A percentile compares a stretch with the other conserved stretches of the same genome.
Evolutionary conservation across 2,113 vertebrate genomes (phyloP).

Genomic region (Hyperoodon ampullatus): DNA sequence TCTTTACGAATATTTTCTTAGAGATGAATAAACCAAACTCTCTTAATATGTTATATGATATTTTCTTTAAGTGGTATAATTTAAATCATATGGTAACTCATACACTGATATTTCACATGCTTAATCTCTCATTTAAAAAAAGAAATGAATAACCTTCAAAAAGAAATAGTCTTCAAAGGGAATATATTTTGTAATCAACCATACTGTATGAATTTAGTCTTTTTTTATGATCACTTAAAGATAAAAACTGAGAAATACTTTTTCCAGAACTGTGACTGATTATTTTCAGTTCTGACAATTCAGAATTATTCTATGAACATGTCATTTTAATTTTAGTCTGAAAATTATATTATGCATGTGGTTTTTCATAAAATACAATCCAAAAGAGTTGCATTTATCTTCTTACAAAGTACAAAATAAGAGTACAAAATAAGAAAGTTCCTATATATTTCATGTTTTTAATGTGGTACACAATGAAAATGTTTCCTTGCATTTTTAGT

Average conservation of each 20-base stretch:
- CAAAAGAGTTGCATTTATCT: background rate
- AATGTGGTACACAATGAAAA: background rate
- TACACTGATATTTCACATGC: background rate
- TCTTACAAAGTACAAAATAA: background rate
- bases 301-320: background rate
- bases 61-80: conserved; percentile 4
- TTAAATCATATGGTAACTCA: background rate
- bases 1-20: background rate
- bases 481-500: background rate
- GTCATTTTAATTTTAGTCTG: conserved; percentile 39
- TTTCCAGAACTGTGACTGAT: background rate
- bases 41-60: background rate
- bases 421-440: background rate
- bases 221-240: background rate
- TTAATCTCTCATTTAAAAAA: conserved; percentile 2
- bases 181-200: conserved; percentile 26
- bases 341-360: background rate
- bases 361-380: conserved; percentile 20
- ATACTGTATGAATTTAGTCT: background rate
- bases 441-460: background rate
- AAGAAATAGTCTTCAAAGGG: background rate
- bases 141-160: conserved; percentile 20
- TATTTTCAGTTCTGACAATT: conserved; percentile 25
- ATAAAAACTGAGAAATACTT: background rate
- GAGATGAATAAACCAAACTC: background rate